Percentiles rank a stretch among this genome's conserved stretches.
These are phyloP conservation scores for Corydoras maculifer DNA, from an alignment of 2,113 vertebrate genomes.

Conservation along the genomic window DNA sequence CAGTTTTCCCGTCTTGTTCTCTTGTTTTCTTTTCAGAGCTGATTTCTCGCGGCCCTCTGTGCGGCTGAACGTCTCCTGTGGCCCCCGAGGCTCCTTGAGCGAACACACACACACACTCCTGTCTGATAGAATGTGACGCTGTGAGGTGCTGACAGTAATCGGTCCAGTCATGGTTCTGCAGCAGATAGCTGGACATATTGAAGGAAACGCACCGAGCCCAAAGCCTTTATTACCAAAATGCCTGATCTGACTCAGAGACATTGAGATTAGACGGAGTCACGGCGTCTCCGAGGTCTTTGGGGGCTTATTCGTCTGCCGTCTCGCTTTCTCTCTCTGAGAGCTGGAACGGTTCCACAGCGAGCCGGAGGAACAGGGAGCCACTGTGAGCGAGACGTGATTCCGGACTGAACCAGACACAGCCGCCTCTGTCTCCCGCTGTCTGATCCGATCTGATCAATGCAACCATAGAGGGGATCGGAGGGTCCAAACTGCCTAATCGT, in stretches of 20 bases:
- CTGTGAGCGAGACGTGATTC: conserved; percentile 25
- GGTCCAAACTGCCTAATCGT: no score
- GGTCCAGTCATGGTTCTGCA: conserved; percentile 6
- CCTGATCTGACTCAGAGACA: conserved; percentile 1
- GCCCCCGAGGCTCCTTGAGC: conserved; percentile 2
- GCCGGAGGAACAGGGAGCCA: conserved; percentile 18
- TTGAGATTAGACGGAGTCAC: not conserved
- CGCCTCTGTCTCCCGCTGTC: conserved; percentile 26
- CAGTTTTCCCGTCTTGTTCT: no score
- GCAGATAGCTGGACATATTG: conserved; percentile 9
- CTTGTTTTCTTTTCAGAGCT: no score
- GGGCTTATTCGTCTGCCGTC: not conserved
- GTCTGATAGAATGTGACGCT: conserved; percentile 16
- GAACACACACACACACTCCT: conserved; percentile 1
- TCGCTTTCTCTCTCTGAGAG: conserved; percentile 8
- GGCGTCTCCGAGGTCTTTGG: not conserved
- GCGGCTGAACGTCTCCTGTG: not conserved
- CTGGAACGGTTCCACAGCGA: conserved; percentile 38
- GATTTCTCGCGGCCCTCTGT: no score
- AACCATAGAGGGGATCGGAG: not conserved
- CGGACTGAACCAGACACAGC: conserved; percentile 13
- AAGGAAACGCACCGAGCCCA: not conserved
- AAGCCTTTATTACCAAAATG: conserved; percentile 12
- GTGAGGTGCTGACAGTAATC: conserved; percentile 13
- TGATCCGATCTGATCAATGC: not conserved